Evolutionary conservation across 2,113 vertebrate genomes (phyloP).

Genomic region (Morone chrysops): DNA sequence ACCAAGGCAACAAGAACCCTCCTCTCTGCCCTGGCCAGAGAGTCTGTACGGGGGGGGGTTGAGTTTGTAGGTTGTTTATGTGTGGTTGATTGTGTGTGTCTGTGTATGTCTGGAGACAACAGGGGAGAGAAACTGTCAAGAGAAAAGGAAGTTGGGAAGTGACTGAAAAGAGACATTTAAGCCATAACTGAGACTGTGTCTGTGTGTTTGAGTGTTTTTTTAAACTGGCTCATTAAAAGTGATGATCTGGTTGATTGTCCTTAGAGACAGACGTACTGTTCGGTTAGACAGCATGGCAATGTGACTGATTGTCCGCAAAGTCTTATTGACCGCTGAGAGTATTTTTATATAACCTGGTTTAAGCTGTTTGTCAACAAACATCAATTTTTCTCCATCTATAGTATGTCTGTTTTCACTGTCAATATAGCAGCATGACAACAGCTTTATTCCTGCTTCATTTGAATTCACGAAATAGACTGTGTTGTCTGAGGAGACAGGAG

Average conservation of each 20-base stretch:
- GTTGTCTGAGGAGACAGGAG: slow-evolving; percentile 19
- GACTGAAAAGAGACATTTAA: slow-evolving; percentile 6
- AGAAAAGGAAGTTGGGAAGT: neutral
- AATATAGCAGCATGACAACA: neutral
- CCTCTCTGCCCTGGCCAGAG: slow-evolving; percentile 46
- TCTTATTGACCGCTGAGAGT: slow-evolving; percentile 35
- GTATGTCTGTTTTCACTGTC: slow-evolving; percentile 23
- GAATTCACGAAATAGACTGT: neutral
- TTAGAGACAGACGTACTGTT: slow-evolving; percentile 32
- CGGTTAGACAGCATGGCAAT: slow-evolving; percentile 45
- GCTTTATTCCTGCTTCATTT: slow-evolving; percentile 22
- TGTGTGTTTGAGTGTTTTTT: slow-evolving; percentile 33
- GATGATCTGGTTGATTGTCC: slow-evolving; percentile 57
- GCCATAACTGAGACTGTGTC: slow-evolving; percentile 4
- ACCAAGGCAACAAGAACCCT: slow-evolving; percentile 76
- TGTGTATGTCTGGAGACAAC: slow-evolving; percentile 35
- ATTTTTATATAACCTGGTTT: slow-evolving; percentile 36
- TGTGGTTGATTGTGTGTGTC: slow-evolving; percentile 42
- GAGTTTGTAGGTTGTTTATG: slow-evolving; percentile 40
- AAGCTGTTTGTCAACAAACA: slow-evolving; percentile 36
- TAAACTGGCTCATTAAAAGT: slow-evolving; percentile 38
- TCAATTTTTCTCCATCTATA: slow-evolving; percentile 3
- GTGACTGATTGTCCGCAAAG: slow-evolving; percentile 60
- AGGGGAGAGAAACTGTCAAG: neutral
- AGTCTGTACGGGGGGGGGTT: slow-evolving; percentile 26